These are phyloP conservation scores for Lepidurus couesii DNA, from an alignment of 1,140 invertebrate species.

Conservation along the genomic window DNA sequence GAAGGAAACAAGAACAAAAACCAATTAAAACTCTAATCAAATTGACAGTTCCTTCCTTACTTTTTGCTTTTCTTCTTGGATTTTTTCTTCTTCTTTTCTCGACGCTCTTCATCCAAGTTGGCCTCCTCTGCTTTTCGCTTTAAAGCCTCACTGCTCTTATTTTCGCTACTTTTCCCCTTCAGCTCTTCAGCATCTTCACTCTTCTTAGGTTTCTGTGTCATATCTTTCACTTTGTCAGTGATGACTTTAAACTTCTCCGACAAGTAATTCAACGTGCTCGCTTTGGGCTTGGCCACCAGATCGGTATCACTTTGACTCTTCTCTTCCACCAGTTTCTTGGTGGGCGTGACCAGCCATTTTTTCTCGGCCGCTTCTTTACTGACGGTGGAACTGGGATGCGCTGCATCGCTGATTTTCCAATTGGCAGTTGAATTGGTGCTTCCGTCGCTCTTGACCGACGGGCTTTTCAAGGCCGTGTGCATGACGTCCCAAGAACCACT, in stretches of 20 bases:
- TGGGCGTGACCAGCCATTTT: background rate
- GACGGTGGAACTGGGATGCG: background rate
- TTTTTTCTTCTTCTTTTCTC: background rate
- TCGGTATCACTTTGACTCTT: constrained; percentile 23
- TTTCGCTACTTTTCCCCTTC: background rate
- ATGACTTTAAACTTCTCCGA: background rate
- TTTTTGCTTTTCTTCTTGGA: constrained; percentile 18
- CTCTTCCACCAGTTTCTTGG: background rate
- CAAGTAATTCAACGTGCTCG: background rate
- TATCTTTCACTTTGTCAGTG: background rate
- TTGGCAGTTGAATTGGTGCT: constrained; percentile 34
- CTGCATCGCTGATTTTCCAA: constrained; percentile 32
- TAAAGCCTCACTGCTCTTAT: background rate
- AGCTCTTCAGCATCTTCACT: background rate
- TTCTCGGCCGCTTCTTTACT: background rate
- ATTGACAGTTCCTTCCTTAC: constrained; percentile 16
- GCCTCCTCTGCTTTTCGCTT: background rate
- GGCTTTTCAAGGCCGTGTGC: constrained; percentile 31
- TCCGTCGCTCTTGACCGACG: constrained; percentile 32
- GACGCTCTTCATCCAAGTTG: background rate
- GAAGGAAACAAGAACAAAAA: background rate
- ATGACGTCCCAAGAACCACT: constrained; percentile 35
- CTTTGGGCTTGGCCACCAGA: constrained; percentile 16
- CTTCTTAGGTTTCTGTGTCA: background rate
- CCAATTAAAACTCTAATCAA: background rate